A percentile compares a stretch with the other conserved stretches of the same genome.
phyloP scores from a whole-genome alignment of 2,888 invertebrate species.

The Trissolcus brochymenae region DNA sequence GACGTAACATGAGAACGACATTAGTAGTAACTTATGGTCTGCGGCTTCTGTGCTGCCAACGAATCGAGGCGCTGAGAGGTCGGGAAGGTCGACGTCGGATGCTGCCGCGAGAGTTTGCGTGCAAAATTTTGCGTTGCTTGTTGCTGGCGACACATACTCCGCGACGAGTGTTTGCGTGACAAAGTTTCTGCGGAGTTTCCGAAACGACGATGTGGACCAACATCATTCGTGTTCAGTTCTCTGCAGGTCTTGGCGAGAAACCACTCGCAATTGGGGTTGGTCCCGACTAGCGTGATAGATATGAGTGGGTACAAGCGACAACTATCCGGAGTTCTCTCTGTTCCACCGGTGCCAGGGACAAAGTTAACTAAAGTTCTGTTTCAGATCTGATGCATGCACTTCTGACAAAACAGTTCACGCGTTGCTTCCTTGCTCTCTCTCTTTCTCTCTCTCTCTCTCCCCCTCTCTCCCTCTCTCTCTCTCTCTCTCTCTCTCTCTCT shows the following conservation, averaged over 20 bases:
- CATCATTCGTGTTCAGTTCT: constrained; percentile 10
- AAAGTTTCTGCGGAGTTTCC: constrained; percentile 62
- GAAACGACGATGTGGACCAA: constrained; percentile 5
- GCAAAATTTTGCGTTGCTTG: constrained; percentile 64
- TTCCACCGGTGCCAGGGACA: constrained; percentile 61
- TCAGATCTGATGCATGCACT: constrained; percentile 16
- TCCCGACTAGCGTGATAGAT: constrained; percentile 63
- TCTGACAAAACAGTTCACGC: constrained; percentile 32
- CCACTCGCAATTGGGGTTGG: constrained; percentile 35
- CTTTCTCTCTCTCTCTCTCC: neutral
- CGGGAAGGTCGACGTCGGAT: constrained; percentile 51
- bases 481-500: too few relatives aligned
- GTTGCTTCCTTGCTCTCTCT: constrained; percentile 6
- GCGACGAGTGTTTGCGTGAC: constrained; percentile 61
- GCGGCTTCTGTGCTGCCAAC: constrained; percentile 66
- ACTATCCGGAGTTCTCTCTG: constrained; percentile 63
- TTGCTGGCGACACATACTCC: constrained; percentile 71
- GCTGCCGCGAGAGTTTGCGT: constrained; percentile 62
- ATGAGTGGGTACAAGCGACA: constrained; percentile 70
- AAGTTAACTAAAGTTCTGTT: constrained; percentile 64
- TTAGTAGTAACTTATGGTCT: constrained; percentile 75
- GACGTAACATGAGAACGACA: constrained; percentile 74
- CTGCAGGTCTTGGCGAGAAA: constrained; percentile 40
- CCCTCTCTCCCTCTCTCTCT: neutral
- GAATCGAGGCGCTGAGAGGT: constrained; percentile 56